Evolutionary conservation across 2,113 vertebrate species (phyloP).

Genomic region (Thomomys bottae): DNA sequence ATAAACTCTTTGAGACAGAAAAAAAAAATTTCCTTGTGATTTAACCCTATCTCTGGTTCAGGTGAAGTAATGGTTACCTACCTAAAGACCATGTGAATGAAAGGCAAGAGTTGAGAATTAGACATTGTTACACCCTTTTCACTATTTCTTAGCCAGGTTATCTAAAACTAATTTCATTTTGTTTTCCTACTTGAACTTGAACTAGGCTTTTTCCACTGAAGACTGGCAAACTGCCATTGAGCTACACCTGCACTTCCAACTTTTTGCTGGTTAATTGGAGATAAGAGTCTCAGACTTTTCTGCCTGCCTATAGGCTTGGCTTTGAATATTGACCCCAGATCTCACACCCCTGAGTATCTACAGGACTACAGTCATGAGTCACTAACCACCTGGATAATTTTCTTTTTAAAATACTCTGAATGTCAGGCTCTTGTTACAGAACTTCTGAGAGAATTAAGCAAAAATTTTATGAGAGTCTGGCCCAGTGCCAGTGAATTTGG

Average conservation of each 20-base stretch:
- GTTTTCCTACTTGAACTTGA: too few species aligned
- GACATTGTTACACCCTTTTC: not conserved
- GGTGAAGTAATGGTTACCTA: not conserved
- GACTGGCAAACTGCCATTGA: too few species aligned
- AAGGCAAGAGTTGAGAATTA: not conserved
- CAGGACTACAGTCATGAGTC: too few species aligned
- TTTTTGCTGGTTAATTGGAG: too few species aligned
- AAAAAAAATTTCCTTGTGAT: not conserved
- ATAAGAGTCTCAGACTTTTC: too few species aligned
- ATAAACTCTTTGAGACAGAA: too few species aligned
- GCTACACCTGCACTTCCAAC: too few species aligned
- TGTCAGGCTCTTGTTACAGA: not conserved
- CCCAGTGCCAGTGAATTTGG: not conserved
- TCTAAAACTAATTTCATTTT: constrained; percentile 19
- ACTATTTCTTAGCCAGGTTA: not conserved
- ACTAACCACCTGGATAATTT: not conserved
- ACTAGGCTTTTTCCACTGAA: too few species aligned
- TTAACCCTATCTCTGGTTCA: not conserved
- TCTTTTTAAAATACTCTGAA: constrained; percentile 9
- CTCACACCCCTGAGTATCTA: too few species aligned
- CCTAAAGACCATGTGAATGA: not conserved
- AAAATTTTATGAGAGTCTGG: not conserved
- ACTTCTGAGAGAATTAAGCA: not conserved
- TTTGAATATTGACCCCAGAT: too few species aligned
- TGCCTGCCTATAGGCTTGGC: too few species aligned